Percentiles rank a stretch among this genome's conserved stretches.
Conservation (phyloP, 1,140 invertebrate genomes). For the Diabrotica virgifera region DNA sequence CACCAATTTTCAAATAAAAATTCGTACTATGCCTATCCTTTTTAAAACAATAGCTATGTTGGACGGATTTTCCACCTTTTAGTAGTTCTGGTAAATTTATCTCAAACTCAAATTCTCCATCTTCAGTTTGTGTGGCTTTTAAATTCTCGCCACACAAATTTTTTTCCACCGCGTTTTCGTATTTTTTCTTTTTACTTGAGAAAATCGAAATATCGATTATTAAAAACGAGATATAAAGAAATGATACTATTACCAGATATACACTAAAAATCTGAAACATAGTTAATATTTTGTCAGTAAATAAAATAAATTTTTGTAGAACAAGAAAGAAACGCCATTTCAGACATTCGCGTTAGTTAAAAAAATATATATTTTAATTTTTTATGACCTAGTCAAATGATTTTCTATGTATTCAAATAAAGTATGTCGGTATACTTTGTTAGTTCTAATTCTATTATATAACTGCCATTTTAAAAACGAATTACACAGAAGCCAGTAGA, state of each 20-base stretch:
- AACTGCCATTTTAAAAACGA: too few relatives aligned
- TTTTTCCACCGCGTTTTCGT: conserved; percentile 49
- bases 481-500: too few relatives aligned
- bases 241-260: conserved; percentile 55
- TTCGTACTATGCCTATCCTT: conserved; percentile 65
- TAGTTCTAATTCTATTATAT: too few relatives aligned
- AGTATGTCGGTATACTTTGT: too few relatives aligned
- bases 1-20: conserved; percentile 72
- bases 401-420: too few relatives aligned
- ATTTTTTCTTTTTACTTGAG: conserved; percentile 52
- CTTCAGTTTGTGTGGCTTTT: conserved; percentile 39
- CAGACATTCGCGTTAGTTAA: too few relatives aligned
- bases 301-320: not conserved
- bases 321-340: too few relatives aligned
- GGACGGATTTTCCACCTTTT: conserved; percentile 35
- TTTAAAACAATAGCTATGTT: conserved; percentile 60
- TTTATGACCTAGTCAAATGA: too few relatives aligned
- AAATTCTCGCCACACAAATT: conserved; percentile 25
- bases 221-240: conserved; percentile 59
- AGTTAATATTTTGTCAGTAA: not conserved
- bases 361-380: too few relatives aligned
- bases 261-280: conserved; percentile 56
- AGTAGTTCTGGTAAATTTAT: conserved; percentile 46
- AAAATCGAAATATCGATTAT: conserved; percentile 61
- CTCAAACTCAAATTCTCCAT: conserved; percentile 45